Conservation (phyloP, 1,140 invertebrate genomes). For the Lordiphosa stackelbergi region DNA sequence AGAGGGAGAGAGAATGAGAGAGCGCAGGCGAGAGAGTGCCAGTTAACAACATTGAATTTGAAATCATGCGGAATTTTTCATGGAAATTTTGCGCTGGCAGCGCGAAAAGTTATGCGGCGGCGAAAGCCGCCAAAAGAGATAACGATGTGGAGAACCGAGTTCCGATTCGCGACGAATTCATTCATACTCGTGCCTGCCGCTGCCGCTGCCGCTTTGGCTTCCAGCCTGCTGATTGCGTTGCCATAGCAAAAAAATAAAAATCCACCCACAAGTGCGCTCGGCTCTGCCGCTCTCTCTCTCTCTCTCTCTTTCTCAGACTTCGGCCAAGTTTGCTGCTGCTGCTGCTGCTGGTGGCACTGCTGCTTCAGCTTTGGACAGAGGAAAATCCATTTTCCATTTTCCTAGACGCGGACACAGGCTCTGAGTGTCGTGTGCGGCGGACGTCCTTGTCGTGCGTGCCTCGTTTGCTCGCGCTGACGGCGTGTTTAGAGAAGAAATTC, state of each 20-base stretch:
- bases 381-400: constrained; percentile 65
- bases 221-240: constrained; percentile 12
- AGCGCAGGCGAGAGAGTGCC: background rate
- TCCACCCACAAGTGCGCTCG: constrained; percentile 1
- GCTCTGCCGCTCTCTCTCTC: constrained; percentile 7
- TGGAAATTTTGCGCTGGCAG: constrained; percentile 17
- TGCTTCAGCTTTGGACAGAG: constrained; percentile 15
- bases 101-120: constrained; percentile 4
- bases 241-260: constrained; percentile 9
- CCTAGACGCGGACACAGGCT: constrained; percentile 53
- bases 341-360: constrained; percentile 5
- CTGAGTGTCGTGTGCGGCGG: constrained; percentile 56
- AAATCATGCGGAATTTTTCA: constrained; percentile 17
- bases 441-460: constrained; percentile 67
- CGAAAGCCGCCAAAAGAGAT: background rate
- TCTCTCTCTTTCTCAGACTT: background rate
- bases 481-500: constrained; percentile 32
- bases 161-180: constrained; percentile 7
- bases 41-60: constrained; percentile 1
- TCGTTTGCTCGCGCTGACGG: constrained; percentile 48
- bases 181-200: background rate
- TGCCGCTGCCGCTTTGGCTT: constrained; percentile 2
- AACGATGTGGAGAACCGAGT: constrained; percentile 1
- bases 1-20: background rate
- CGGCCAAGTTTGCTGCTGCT: constrained; percentile 4